Percentiles rank a stretch among this genome's conserved stretches.
Evolutionary conservation across 1,140 invertebrate genomes (phyloP).

Genomic region (Triops longicaudatus): DNA sequence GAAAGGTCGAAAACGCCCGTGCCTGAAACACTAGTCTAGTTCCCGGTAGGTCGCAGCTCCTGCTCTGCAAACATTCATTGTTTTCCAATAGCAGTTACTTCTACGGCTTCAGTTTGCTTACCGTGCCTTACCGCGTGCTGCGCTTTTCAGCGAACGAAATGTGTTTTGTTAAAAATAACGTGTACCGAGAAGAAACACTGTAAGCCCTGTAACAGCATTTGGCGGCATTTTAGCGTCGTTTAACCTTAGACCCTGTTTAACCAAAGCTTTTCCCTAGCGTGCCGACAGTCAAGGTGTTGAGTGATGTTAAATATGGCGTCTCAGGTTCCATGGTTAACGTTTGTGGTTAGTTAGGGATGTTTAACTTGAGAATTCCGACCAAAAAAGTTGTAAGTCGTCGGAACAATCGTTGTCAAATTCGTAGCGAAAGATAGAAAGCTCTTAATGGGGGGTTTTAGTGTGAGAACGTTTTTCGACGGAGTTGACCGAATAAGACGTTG

Average conservation of each 20-base stretch:
- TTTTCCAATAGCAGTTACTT: no score
- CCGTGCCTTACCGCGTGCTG: no score
- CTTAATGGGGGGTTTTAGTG: no score
- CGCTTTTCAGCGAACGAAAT: no score
- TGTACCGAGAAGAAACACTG: no score
- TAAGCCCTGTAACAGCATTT: background rate
- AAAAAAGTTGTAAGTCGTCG: background rate
- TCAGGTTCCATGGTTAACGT: background rate
- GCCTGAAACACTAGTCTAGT: no score
- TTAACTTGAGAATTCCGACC: background rate
- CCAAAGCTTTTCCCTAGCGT: background rate
- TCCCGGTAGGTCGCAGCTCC: no score
- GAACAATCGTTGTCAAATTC: background rate
- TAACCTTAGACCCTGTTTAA: background rate
- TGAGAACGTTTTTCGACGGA: no score
- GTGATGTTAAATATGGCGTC: background rate
- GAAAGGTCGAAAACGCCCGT: no score
- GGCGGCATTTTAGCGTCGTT: background rate
- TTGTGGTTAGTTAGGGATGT: background rate
- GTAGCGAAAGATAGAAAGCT: background rate
- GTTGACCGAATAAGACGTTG: background rate
- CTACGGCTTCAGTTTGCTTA: no score
- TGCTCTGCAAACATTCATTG: no score
- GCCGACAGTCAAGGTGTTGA: background rate
- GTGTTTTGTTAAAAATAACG: no score